Evolutionary conservation across 1,140 invertebrate genomes (phyloP), one percentile per base, ranked within the genome.

Genomic region (Formica selysi): DNA sequence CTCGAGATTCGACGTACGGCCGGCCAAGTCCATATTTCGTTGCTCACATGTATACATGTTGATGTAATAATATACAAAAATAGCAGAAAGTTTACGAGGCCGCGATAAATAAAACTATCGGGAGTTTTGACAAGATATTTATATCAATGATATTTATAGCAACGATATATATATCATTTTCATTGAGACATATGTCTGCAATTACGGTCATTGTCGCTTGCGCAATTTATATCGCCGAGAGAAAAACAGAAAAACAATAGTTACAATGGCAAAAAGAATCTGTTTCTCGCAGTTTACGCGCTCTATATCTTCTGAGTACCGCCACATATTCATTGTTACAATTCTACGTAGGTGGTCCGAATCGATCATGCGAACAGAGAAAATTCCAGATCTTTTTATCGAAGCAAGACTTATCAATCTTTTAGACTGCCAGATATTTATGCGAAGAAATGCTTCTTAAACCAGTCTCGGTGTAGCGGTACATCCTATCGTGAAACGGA

Each of bases 41-140:
- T 29, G 41, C n/a, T 16, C 29, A 29, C 32, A 61, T 48, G 29
- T 57, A 32, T 62, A 68, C 48, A 64, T 73, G 41, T 29, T 44
- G 22, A 57, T 8, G 80, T 83, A 89, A 87, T 90, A 73, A 89
- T 26, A 70, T 57, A 78, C 57, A 26, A 51, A 44, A 62, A 71
- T 76, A 76, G 76, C 79, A 79, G 38, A 86, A 73, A 81, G 48
- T 10, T 16, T 61, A 36, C 57, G 36, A 68, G 76, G 67, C 71
- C 48, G 61, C 19, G 54, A 64, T 59, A 65, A 76, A 84, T 85
- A 87, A 80, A 89, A 89, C 57, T 80, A 76, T 87, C 67, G 57
- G n/a, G 13, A 19, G 19, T 48, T 73, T 57, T 38, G 51, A 67
- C 51, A 65, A 38, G 29, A 29, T 29, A 29, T 29, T 29, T 29